Evolutionary conservation across 2,888 invertebrate species (phyloP).

Genomic region (Myopa tessellatipennis): DNA sequence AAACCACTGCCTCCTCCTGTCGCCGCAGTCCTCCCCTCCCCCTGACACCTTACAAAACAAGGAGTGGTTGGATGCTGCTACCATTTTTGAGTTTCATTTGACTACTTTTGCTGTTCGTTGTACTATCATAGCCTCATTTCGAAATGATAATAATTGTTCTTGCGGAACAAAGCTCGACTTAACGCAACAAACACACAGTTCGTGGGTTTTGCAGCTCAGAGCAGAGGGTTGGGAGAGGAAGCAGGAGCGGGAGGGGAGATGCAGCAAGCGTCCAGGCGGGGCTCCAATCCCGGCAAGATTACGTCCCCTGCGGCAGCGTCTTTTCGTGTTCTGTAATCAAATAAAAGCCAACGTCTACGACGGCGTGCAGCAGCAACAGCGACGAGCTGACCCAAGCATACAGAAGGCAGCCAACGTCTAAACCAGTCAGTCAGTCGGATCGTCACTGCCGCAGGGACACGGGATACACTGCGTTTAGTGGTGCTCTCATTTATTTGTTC

Average conservation of each 20-base stretch:
- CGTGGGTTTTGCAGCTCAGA: background rate
- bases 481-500: constrained; percentile 39
- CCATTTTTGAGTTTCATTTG: constrained; percentile 19
- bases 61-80: background rate
- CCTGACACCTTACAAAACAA: background rate
- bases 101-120: constrained; percentile 26
- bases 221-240: background rate
- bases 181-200: constrained; percentile 28
- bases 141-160: constrained; percentile 40
- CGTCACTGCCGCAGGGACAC: background rate
- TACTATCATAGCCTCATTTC: constrained; percentile 36
- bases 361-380: constrained; percentile 6
- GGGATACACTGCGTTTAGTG: constrained; percentile 41
- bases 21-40: background rate
- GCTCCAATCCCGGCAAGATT: background rate
- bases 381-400: constrained; percentile 33
- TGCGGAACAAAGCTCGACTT: constrained; percentile 37
- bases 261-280: background rate
- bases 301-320: constrained; percentile 17
- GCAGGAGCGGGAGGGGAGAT: too few relatives aligned
- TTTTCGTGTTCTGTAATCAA: constrained; percentile 36
- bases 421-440: constrained; percentile 1
- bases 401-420: constrained; percentile 20
- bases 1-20: constrained; percentile 8
- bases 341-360: constrained; percentile 30